Conservation (phyloP, 2,888 invertebrate species). For the Tenodera sinensis region DNA sequence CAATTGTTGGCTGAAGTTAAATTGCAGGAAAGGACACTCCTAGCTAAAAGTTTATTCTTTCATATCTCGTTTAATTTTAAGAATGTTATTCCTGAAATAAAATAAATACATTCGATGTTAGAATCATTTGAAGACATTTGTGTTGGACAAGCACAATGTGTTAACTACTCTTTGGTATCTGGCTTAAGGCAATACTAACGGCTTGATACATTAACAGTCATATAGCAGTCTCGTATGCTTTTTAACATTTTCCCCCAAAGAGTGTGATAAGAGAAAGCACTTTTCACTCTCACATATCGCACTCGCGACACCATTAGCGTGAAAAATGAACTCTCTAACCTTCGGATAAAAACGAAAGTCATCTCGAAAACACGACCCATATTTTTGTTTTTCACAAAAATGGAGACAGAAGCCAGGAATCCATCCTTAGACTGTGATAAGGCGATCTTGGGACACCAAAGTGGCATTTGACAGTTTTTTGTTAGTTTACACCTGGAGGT, state of each 20-base stretch:
- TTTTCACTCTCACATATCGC: neutral
- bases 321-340: neutral
- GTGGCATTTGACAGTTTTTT: neutral
- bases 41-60: too few species aligned
- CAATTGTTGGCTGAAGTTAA: too few species aligned
- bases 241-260: neutral
- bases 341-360: neutral
- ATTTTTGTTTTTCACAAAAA: neutral
- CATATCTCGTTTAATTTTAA: too few species aligned
- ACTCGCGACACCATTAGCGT: neutral
- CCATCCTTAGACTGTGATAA: neutral
- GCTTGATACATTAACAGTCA: neutral
- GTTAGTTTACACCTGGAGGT: neutral
- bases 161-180: neutral
- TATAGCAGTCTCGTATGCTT: neutral
- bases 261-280: neutral
- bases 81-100: too few species aligned
- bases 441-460: neutral
- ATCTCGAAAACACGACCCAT: neutral
- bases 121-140: neutral
- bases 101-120: neutral
- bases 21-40: too few species aligned
- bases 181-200: neutral
- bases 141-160: neutral
- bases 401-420: neutral